Conservation (phyloP, 2,888 invertebrate genomes). For the Strigamia maritima region DNA sequence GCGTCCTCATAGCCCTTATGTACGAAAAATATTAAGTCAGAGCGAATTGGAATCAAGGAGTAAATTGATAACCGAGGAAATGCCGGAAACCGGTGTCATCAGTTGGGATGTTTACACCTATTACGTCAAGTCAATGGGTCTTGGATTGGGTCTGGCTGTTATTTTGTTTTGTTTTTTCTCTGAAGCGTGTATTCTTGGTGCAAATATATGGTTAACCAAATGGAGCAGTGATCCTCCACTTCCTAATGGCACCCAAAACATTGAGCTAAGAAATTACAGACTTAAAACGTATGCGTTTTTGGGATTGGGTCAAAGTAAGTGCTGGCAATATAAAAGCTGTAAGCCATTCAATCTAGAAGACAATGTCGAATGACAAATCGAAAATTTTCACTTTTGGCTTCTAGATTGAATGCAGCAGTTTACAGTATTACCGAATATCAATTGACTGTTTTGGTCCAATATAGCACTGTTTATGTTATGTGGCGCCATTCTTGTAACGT, state of each 20-base stretch:
- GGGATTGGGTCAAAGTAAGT: conserved; percentile 38
- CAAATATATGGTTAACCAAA: conserved; percentile 45
- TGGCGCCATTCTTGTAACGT: conserved; percentile 17
- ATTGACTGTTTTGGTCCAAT: background rate
- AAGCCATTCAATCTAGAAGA: too few relatives aligned
- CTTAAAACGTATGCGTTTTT: conserved; percentile 38
- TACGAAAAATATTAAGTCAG: background rate
- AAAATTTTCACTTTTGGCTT: too few relatives aligned
- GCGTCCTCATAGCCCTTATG: background rate
- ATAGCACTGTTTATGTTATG: conserved; percentile 36
- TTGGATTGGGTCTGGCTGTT: background rate
- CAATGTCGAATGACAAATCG: too few relatives aligned
- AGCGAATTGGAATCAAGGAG: conserved; percentile 18
- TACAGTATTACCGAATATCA: too few relatives aligned
- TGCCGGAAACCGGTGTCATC: conserved; percentile 53
- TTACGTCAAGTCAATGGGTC: conserved; percentile 40
- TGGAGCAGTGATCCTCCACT: conserved; percentile 45
- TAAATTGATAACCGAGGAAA: conserved; percentile 20
- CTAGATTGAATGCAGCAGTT: too few relatives aligned
- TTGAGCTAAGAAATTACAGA: conserved; percentile 37
- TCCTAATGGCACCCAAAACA: conserved; percentile 47
- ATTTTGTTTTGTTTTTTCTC: conserved; percentile 33
- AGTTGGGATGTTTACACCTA: conserved; percentile 66
- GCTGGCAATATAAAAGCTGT: too few relatives aligned
- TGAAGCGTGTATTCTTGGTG: conserved; percentile 40